Percentiles rank a stretch among this genome's conserved stretches.
Evolutionary conservation across 2,888 invertebrate species (phyloP).

Genomic region (Mesorhabditis belari): DNA sequence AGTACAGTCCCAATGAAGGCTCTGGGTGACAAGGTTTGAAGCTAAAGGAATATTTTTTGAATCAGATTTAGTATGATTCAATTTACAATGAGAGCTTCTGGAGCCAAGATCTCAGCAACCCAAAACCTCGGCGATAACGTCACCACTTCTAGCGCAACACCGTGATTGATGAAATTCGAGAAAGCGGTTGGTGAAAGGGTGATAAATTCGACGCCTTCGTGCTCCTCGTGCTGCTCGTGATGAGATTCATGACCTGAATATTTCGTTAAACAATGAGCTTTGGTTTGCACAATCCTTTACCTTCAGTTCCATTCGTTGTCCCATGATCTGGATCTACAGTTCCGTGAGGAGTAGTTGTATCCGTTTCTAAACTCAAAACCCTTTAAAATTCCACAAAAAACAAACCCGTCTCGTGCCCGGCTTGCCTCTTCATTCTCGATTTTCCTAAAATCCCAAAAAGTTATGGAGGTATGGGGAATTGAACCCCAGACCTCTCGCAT

Average conservation of each 20-base stretch:
- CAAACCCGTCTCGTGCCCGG: no score
- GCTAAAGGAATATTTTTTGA: conserved; percentile 9
- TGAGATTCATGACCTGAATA: no score
- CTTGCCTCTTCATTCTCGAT: no score
- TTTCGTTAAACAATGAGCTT: no score
- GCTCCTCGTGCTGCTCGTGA: conserved; percentile 5
- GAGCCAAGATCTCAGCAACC: conserved; percentile 30
- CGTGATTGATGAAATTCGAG: conserved; percentile 32
- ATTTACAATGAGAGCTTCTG: conserved; percentile 29
- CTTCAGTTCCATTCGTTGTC: no score
- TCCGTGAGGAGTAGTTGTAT: no score
- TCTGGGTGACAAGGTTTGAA: conserved; percentile 35
- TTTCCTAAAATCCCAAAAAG: no score
- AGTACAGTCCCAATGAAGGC: conserved; percentile 47
- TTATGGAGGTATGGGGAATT: neutral
- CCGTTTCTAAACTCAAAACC: no score
- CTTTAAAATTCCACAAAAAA: no score
- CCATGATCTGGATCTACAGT: no score
- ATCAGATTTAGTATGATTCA: neutral
- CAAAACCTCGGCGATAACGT: conserved; percentile 43
- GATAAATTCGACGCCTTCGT: conserved; percentile 20
- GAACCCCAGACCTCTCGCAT: neutral
- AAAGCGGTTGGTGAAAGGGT: conserved; percentile 35
- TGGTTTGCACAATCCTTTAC: no score
- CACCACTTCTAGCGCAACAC: conserved; percentile 30